Conservation (phyloP, 2,797 vertebrate species). For the Meda fulgida region DNA sequence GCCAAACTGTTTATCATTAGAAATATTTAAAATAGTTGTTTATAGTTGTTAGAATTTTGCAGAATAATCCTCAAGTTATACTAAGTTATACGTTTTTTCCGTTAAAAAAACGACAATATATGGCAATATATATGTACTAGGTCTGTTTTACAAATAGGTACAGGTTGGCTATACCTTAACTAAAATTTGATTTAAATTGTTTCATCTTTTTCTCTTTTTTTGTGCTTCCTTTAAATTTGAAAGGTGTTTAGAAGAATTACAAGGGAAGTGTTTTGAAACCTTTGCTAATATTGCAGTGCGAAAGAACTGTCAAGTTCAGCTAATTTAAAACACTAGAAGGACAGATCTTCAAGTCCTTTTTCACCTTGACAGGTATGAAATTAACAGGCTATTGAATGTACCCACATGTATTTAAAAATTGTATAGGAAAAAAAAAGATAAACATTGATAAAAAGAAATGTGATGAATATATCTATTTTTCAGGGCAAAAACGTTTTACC, state of each 20-base stretch:
- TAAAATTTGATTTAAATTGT: too few species aligned
- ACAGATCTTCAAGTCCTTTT: not conserved
- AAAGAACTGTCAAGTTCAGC: not conserved
- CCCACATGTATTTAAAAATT: not conserved
- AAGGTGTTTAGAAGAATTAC: not conserved
- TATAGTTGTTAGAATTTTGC: too few species aligned
- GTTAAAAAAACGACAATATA: too few species aligned
- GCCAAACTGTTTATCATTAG: not conserved
- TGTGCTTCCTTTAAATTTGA: not conserved
- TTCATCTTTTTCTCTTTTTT: not conserved
- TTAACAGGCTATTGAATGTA: not conserved
- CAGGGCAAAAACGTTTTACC: not conserved
- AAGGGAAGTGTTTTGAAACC: conserved; percentile 42
- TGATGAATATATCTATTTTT: not conserved
- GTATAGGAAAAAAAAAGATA: not conserved
- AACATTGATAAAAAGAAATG: not conserved
- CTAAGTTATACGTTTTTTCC: too few species aligned
- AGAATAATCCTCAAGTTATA: not conserved
- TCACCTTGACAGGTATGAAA: not conserved
- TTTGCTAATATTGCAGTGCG: conserved; percentile 22
- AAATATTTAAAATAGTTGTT: not conserved
- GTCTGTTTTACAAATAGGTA: not conserved
- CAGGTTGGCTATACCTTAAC: too few species aligned
- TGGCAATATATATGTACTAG: not conserved
- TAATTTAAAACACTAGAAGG: not conserved